phyloP scores from a whole-genome alignment of 2,888 invertebrate genomes.

The Gibbula magus region DNA sequence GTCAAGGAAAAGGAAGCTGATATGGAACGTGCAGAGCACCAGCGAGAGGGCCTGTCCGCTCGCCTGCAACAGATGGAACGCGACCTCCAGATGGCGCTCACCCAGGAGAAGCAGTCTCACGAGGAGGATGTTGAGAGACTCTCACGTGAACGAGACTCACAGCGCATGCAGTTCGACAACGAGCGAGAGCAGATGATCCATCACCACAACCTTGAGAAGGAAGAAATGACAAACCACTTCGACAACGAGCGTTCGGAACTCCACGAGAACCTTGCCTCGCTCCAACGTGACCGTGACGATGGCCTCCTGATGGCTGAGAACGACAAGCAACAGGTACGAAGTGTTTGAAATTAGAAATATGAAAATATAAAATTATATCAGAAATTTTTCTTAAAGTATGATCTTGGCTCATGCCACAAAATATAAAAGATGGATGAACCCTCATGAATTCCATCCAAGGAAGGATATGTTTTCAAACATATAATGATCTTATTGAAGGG shows the following conservation, averaged over 20 bases:
- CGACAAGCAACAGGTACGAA: slow-evolving; percentile 92
- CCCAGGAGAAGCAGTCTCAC: slow-evolving; percentile 75
- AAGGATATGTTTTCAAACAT: no score
- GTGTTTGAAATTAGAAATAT: no score
- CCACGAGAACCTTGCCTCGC: slow-evolving; percentile 86
- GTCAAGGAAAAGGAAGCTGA: slow-evolving; percentile 73
- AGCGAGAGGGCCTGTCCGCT: slow-evolving; percentile 83
- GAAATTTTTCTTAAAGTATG: no score
- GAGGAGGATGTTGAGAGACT: slow-evolving; percentile 75
- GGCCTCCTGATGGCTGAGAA: slow-evolving; percentile 92
- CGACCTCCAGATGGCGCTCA: slow-evolving; percentile 73
- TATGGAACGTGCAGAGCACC: slow-evolving; percentile 71
- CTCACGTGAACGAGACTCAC: slow-evolving; percentile 73
- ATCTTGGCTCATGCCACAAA: no score
- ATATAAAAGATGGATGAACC: no score
- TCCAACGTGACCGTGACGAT: slow-evolving; percentile 95
- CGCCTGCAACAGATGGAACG: slow-evolving; percentile 84
- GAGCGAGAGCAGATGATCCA: slow-evolving; percentile 71
- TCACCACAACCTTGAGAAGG: slow-evolving; percentile 68
- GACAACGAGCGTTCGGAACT: slow-evolving; percentile 87
- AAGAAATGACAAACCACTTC: slow-evolving; percentile 76
- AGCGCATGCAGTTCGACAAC: slow-evolving; percentile 70
- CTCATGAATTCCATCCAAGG: no score
- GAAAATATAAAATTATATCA: no score
- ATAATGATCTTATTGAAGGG: no score